A percentile compares a stretch with the other conserved stretches of the same genome.
These are phyloP conservation scores for Andrena bucephala DNA, from an alignment of 2,888 invertebrate genomes.

Conservation along the genomic window DNA sequence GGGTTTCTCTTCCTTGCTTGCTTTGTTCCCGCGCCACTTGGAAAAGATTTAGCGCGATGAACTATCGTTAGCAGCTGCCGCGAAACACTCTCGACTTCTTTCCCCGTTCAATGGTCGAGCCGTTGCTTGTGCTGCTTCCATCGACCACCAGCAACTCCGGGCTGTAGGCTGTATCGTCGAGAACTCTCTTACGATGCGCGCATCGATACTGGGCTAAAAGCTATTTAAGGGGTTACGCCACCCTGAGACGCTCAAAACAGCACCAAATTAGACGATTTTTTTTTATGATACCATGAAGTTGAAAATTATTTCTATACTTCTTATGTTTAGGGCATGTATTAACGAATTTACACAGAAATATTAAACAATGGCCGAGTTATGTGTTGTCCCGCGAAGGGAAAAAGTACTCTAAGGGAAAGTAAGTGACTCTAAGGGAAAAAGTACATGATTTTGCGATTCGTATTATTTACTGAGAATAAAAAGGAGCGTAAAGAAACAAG, in stretches of 20 bases:
- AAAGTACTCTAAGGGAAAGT: no score
- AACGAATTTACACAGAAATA: no score
- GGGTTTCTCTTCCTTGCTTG: slow-evolving; percentile 41
- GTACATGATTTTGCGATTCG: neutral
- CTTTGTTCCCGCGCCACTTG: slow-evolving; percentile 52
- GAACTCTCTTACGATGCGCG: neutral
- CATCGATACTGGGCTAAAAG: neutral
- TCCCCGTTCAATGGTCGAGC: slow-evolving; percentile 7
- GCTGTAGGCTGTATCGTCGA: neutral
- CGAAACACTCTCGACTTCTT: slow-evolving; percentile 38
- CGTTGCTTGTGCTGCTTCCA: slow-evolving; percentile 5
- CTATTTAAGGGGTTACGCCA: no score
- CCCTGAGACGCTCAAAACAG: no score
- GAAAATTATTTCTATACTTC: no score
- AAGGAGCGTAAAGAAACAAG: slow-evolving; percentile 1
- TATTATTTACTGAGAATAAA: slow-evolving; percentile 7
- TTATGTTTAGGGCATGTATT: no score
- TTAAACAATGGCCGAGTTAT: no score
- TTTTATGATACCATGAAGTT: no score
- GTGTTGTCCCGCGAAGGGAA: no score
- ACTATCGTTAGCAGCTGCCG: slow-evolving; percentile 75
- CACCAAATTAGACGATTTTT: no score
- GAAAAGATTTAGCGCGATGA: slow-evolving; percentile 71
- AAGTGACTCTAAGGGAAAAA: neutral
- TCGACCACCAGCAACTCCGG: neutral